Evolutionary conservation across 2,113 vertebrate genomes (phyloP), one percentile per base, ranked within the genome.

Genomic region (Thamnophis sirtalis): DNA sequence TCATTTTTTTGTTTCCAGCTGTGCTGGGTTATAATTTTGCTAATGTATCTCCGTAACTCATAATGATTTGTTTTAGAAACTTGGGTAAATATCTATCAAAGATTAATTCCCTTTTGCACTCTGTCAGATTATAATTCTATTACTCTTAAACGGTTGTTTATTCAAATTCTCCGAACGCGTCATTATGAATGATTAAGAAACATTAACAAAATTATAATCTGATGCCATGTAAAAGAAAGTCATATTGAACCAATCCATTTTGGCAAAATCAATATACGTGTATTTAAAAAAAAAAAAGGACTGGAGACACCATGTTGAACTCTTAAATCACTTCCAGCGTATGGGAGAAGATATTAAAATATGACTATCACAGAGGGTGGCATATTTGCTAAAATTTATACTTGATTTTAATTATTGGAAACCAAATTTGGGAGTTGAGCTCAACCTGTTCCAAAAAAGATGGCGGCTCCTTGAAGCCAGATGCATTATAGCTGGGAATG

Each of bases 131-230:
- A 92, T 92, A 89, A 89, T 89, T 92, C 22, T 85, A 89, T 92
- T 89, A 58, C 50, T 60, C 54, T 89, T 84, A 92, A 92, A 92
- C 56, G 21, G 93, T 95, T 93, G 95, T 93, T 96, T 93, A 95
- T 90, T 84, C 94, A n/a, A 92, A 92, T 96, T 94, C 84, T 94
- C 95, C 91, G 96, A 96, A 92, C 9, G 93, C 94, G 73, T 92
- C 94, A 93, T 94, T 92, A 92, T 2, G 3, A 19, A 90, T 92
- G 93, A 93, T 93, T 96, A 93, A 86, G 55, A 88, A 89, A 49
- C 92, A 38, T 94, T 96, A 86, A 94, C 94, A 95, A 94, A 95
- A 96, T 95, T 94, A 91, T 54, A 93, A 92, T 3, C 13, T 94
- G 87, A 92, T 89, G 87, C 43, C 53, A 33, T 89, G 50, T 93